Evolutionary conservation across 2,888 invertebrate genomes (phyloP).

Genomic region (Papilio gigon): DNA sequence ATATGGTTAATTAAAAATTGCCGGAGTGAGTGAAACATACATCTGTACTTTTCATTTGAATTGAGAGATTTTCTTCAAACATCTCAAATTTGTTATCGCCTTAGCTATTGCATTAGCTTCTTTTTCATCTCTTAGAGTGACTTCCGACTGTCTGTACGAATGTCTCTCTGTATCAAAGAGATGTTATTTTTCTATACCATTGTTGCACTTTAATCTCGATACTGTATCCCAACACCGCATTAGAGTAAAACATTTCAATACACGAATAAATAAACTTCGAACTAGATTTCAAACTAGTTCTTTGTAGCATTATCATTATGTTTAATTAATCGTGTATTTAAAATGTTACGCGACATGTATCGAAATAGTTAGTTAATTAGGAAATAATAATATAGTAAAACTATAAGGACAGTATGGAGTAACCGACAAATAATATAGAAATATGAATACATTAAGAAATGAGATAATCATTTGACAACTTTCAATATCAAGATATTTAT

Average conservation of each 20-base stretch:
- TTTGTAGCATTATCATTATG: neutral
- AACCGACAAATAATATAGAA: too few relatives aligned
- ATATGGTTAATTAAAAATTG: too few relatives aligned
- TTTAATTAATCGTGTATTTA: too few relatives aligned
- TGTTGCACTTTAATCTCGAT: constrained; percentile 35
- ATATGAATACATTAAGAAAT: too few relatives aligned
- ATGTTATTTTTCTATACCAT: constrained; percentile 26
- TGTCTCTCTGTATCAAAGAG: constrained; percentile 18
- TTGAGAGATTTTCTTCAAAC: constrained; percentile 7
- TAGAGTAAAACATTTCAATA: constrained; percentile 15
- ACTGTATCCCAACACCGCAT: constrained; percentile 4
- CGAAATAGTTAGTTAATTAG: too few relatives aligned
- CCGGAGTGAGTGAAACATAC: neutral
- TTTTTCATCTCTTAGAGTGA: constrained; percentile 22
- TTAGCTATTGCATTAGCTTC: constrained; percentile 16
- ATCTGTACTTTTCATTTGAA: constrained; percentile 11
- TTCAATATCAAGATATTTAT: too few relatives aligned
- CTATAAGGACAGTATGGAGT: too few relatives aligned
- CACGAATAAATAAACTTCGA: neutral
- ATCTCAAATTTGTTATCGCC: constrained; percentile 8
- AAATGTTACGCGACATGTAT: too few relatives aligned
- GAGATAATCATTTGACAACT: too few relatives aligned
- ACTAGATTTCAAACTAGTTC: neutral
- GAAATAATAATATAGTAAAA: too few relatives aligned
- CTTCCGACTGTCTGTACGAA: constrained; percentile 8